These are phyloP conservation scores for Pachyramphus minor DNA, from an alignment of 2,113 vertebrate species.

Conservation along the genomic window DNA sequence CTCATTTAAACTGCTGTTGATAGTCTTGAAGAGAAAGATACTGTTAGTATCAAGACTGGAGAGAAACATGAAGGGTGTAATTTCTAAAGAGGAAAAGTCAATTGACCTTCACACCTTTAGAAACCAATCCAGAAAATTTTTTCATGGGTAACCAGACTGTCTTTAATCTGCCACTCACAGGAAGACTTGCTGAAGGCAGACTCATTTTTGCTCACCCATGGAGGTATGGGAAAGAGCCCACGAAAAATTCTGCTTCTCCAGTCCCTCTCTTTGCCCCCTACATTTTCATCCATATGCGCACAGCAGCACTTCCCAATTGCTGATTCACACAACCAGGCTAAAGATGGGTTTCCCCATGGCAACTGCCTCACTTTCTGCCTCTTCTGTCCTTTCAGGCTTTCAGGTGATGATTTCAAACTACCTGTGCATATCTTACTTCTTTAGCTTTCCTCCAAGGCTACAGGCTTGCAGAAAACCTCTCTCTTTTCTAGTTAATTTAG, in stretches of 20 bases:
- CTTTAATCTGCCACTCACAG: not conserved
- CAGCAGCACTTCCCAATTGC: not conserved
- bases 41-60: not conserved
- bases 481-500: not conserved
- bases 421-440: not conserved
- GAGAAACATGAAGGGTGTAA: not conserved
- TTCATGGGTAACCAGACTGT: not conserved
- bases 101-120: not conserved
- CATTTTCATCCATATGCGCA: not conserved
- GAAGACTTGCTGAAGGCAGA: not conserved
- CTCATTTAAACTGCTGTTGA: not conserved
- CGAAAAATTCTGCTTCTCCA: not conserved
- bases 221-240: not conserved
- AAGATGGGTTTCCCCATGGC: not conserved
- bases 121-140: not conserved
- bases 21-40: not conserved
- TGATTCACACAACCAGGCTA: not conserved
- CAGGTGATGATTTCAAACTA: not conserved
- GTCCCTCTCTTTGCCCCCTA: not conserved
- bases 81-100: not conserved
- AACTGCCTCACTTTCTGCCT: not conserved
- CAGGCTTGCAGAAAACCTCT: not conserved
- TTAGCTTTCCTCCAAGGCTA: not conserved
- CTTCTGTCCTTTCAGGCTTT: not conserved
- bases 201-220: accelerated